Base-by-base conservation (phyloP, 2,888 invertebrate species). In the Scaptomyza parva region DNA sequence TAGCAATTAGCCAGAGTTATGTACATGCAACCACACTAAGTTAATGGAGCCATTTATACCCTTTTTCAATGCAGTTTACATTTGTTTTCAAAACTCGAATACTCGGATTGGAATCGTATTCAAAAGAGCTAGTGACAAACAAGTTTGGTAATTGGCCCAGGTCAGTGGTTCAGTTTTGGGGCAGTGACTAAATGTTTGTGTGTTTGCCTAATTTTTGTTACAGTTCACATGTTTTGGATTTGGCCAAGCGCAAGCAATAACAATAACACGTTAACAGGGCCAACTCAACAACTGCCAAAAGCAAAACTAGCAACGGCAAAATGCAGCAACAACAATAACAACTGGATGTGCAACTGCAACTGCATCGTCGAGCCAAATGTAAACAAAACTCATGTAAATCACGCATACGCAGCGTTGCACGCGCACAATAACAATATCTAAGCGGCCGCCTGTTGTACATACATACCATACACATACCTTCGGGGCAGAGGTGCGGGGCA, bases 371-470 rank as follows among this genome's bases (percentile, higher is more conserved):
- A 52, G 40, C 28, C 52, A 73, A 70, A 58, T 40, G 64, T 67
- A 86, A 88, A 79, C 86, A 86, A 77, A 70, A 74, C 67, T 63
- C 76, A 88, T 87, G 88, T 63, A 88, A 84, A 83, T 86, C 83
- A 88, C 76, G 82, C 76, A 82, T 85, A 76, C 86, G 82, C 82
- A 81, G 73, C 87, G 78, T 73, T 78, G 76, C 76, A 81, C 78
- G 76, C 71, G 68, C 81, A 82, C 87, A 81, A 81, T 59, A 81
- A 85, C 87, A 81, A 57, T 61, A 65, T 47, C 39, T 52, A 22
- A 20, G 50, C 39, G 37, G n/a, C 14, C 11, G 14, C 22, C 48
- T 35, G 22, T 48, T 48, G 48, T 47, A n/a, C n/a, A n/a, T n/a
- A n/a, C n/a, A n/a, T n/a, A n/a, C n/a, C n/a, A n/a, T n/a, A n/a